These are phyloP conservation scores for Pelusios castaneus DNA, from an alignment of 2,113 vertebrate species.

Conservation along the genomic window DNA sequence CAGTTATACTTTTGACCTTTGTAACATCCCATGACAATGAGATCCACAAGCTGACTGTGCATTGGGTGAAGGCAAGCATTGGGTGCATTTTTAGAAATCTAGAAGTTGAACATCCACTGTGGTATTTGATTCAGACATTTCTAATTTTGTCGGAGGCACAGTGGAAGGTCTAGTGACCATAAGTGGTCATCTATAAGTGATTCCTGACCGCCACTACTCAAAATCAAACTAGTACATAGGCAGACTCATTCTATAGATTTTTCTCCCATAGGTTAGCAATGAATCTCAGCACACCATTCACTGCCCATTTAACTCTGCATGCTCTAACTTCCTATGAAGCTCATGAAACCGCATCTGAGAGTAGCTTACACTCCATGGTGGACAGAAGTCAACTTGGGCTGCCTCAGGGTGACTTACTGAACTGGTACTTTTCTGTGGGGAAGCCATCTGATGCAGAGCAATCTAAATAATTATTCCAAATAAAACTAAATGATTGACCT, in stretches of 20 bases:
- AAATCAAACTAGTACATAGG: too few species aligned
- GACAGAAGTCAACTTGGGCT: background rate
- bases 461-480: background rate
- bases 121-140: background rate
- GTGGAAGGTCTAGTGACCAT: background rate
- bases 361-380: background rate
- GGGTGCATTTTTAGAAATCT: slow-evolving; percentile 45
- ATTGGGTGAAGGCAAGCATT: too few species aligned
- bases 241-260: too few species aligned
- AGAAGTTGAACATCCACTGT: slow-evolving; percentile 32
- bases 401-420: background rate
- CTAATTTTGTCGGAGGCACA: slow-evolving; percentile 23
- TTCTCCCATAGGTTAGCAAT: too few species aligned
- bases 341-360: background rate
- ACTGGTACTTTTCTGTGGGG: background rate
- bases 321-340: fast-evolving
- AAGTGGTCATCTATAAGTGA: too few species aligned
- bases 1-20: too few species aligned
- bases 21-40: too few species aligned
- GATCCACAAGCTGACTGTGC: too few species aligned
- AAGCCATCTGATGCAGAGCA: background rate
- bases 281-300: too few species aligned
- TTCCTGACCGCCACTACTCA: too few species aligned
- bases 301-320: background rate
- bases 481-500: background rate